phyloP scores from a whole-genome alignment of 2,888 invertebrate species.

The Hemicrepidius hirtus region DNA sequence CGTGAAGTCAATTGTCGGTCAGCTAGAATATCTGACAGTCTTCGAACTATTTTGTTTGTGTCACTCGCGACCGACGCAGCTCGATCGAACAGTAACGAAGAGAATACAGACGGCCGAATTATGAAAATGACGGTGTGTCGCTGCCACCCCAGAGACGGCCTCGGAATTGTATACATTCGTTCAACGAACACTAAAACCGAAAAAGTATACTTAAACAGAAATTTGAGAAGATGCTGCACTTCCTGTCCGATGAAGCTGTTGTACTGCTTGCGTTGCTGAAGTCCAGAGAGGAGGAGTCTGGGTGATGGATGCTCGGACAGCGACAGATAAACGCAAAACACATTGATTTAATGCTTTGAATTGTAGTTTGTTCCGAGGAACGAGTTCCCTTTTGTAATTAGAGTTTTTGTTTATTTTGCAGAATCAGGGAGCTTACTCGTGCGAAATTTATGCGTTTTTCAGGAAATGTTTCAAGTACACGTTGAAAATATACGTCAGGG shows the following conservation, averaged over 20 bases:
- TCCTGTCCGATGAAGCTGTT: slow-evolving; percentile 51
- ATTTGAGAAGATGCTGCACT: slow-evolving; percentile 46
- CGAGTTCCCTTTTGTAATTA: slow-evolving; percentile 72
- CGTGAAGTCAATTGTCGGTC: slow-evolving; percentile 46
- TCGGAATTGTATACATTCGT: slow-evolving; percentile 50
- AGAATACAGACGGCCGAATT: slow-evolving; percentile 78
- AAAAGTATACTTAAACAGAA: slow-evolving; percentile 49
- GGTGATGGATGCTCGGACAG: slow-evolving; percentile 71
- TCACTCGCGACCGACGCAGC: slow-evolving; percentile 72
- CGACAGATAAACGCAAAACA: slow-evolving; percentile 73
- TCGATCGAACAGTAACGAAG: slow-evolving; percentile 74
- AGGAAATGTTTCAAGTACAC: slow-evolving; percentile 52
- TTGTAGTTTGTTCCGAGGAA: slow-evolving; percentile 70
- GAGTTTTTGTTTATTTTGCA: slow-evolving; percentile 58
- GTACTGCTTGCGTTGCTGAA: slow-evolving; percentile 52
- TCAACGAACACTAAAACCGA: slow-evolving; percentile 53
- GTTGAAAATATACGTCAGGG: slow-evolving; percentile 37
- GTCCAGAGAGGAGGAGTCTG: slow-evolving; percentile 66
- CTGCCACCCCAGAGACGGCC: slow-evolving; percentile 52
- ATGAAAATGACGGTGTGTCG: slow-evolving; percentile 75
- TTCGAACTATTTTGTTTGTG: slow-evolving; percentile 67
- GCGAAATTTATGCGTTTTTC: slow-evolving; percentile 52
- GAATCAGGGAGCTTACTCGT: slow-evolving; percentile 52
- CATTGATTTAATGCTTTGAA: slow-evolving; percentile 71
- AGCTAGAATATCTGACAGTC: slow-evolving; percentile 44